These are phyloP conservation scores for Betta splendens DNA, from an alignment of 2,797 vertebrate genomes.

Conservation along the genomic window DNA sequence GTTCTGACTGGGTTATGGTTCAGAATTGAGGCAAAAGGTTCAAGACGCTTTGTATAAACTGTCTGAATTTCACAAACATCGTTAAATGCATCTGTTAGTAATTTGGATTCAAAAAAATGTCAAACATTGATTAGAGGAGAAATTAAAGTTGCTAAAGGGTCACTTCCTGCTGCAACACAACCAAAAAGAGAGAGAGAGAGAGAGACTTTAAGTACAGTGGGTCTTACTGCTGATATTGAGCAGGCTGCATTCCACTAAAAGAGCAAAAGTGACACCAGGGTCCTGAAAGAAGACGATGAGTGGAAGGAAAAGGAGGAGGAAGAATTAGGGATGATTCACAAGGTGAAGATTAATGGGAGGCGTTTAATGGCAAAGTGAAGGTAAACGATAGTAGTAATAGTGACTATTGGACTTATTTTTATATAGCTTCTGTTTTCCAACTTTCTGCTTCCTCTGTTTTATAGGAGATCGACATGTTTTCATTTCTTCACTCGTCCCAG, in stretches of 20 bases:
- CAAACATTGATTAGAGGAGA: neutral
- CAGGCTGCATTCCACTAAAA: slow-evolving; percentile 38
- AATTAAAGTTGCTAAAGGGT: slow-evolving; percentile 4
- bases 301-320: neutral
- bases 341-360: neutral
- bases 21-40: neutral
- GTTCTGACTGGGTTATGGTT: slow-evolving; percentile 1
- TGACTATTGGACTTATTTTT: neutral
- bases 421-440: too few relatives aligned
- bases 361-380: neutral
- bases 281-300: neutral
- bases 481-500: neutral
- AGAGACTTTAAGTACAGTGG: slow-evolving; percentile 3
- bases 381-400: neutral
- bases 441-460: neutral
- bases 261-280: neutral
- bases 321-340: neutral
- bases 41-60: slow-evolving; percentile 1
- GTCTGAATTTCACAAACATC: neutral
- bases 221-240: slow-evolving; percentile 38
- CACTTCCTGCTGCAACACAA: neutral
- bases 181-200: neutral
- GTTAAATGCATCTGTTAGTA: slow-evolving; percentile 7
- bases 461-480: too few relatives aligned
- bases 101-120: neutral